These are phyloP conservation scores for Andrena praecox DNA, from an alignment of 2,888 invertebrate genomes.

Conservation along the genomic window DNA sequence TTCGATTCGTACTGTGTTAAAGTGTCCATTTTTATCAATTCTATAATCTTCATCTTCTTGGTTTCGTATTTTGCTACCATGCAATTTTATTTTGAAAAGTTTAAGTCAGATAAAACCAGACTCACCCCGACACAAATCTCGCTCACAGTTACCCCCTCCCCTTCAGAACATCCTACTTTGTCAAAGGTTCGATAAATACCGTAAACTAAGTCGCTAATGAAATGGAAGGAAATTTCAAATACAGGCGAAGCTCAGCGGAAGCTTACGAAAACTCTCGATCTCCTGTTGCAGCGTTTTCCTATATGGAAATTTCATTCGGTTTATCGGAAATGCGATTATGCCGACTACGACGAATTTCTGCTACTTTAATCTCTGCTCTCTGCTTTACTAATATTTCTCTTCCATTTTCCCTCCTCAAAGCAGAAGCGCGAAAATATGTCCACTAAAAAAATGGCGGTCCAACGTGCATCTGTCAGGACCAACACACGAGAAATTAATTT, in stretches of 20 bases:
- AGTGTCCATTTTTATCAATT: no score
- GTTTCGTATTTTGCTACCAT: no score
- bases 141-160: no score
- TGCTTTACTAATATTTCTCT: background rate
- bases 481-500: background rate
- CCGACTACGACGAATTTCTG: conserved; percentile 18
- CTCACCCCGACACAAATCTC: no score
- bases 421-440: background rate
- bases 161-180: no score
- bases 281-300: conserved; percentile 7
- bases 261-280: background rate
- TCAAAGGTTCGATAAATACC: background rate
- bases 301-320: conserved; percentile 3
- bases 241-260: background rate
- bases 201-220: conserved; percentile 1
- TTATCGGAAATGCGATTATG: conserved; percentile 35
- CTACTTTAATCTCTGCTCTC: background rate
- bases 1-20: no score
- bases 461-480: no score
- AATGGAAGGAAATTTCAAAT: conserved; percentile 12
- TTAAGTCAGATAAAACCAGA: no score
- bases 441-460: background rate
- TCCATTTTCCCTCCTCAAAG: background rate
- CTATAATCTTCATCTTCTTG: no score
- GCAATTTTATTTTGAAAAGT: no score